Conservation (phyloP, 1,140 invertebrate genomes). For the Nixonia krombeini region DNA sequence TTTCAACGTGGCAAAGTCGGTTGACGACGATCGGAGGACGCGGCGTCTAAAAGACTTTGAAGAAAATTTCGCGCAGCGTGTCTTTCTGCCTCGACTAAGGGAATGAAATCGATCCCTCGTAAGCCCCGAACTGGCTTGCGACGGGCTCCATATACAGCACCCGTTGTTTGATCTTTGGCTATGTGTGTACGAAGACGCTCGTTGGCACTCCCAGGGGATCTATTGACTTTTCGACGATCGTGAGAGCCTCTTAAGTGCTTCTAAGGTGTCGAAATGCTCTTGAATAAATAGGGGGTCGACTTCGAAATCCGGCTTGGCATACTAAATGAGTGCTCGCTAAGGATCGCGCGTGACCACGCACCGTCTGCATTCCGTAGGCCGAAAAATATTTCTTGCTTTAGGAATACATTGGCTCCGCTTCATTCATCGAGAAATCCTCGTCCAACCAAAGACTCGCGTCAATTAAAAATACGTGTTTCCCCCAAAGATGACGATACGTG, state of each 20-base stretch:
- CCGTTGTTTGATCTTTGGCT: constrained; percentile 49
- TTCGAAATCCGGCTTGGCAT: constrained; percentile 58
- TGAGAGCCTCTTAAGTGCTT: constrained; percentile 60
- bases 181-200: constrained; percentile 52
- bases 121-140: constrained; percentile 43
- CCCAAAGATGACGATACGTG: too few species aligned
- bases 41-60: too few species aligned
- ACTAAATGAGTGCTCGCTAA: constrained; percentile 46
- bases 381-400: neutral
- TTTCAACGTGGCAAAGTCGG: too few species aligned
- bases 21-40: too few species aligned
- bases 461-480: too few species aligned
- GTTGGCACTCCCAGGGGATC: constrained; percentile 56
- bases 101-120: constrained; percentile 39
- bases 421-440: too few species aligned
- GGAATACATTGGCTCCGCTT: too few species aligned
- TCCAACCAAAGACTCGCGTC: too few species aligned
- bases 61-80: constrained; percentile 17
- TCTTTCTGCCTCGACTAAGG: constrained; percentile 34
- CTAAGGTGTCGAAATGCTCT: constrained; percentile 57
- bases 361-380: constrained; percentile 9
- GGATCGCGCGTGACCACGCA: constrained; percentile 34
- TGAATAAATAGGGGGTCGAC: constrained; percentile 65
- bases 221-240: constrained; percentile 57
- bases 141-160: constrained; percentile 34